Evolutionary conservation across 2,888 invertebrate species (phyloP).

Genomic region (Bugulina stolonifera): DNA sequence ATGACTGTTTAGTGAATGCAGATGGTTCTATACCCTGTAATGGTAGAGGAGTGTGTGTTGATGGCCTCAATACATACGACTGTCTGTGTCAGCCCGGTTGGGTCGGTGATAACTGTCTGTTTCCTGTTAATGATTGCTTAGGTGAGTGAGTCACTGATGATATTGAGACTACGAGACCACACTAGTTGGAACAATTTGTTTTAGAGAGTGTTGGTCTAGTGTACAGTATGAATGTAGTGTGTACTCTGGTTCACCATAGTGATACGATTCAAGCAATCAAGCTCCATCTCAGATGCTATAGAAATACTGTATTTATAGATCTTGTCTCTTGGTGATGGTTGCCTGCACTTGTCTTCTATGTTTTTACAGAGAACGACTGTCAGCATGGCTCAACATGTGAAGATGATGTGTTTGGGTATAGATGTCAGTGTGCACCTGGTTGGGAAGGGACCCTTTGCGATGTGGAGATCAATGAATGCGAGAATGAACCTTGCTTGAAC

Average conservation of each 20-base stretch:
- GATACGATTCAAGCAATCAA: too few relatives aligned
- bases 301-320: too few relatives aligned
- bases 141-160: too few relatives aligned
- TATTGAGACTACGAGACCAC: too few relatives aligned
- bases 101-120: slow-evolving; percentile 30
- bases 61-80: slow-evolving; percentile 29
- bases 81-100: slow-evolving; percentile 32
- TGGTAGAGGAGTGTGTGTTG: slow-evolving; percentile 31
- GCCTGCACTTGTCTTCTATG: too few relatives aligned
- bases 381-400: slow-evolving; percentile 9
- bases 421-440: slow-evolving; percentile 14
- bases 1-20: slow-evolving; percentile 28
- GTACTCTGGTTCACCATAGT: too few relatives aligned
- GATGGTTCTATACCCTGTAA: slow-evolving; percentile 28
- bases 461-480: slow-evolving; percentile 25
- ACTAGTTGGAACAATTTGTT: too few relatives aligned
- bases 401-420: slow-evolving; percentile 19
- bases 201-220: too few relatives aligned
- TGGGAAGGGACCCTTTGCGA: slow-evolving; percentile 23
- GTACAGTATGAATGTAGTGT: too few relatives aligned
- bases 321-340: too few relatives aligned
- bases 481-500: background rate
- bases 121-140: slow-evolving; percentile 27
- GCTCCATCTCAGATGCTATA: too few relatives aligned
- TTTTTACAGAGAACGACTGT: slow-evolving; percentile 24